These are phyloP conservation scores for Dinomys branickii DNA, from an alignment of 2,113 vertebrate species.

Conservation along the genomic window DNA sequence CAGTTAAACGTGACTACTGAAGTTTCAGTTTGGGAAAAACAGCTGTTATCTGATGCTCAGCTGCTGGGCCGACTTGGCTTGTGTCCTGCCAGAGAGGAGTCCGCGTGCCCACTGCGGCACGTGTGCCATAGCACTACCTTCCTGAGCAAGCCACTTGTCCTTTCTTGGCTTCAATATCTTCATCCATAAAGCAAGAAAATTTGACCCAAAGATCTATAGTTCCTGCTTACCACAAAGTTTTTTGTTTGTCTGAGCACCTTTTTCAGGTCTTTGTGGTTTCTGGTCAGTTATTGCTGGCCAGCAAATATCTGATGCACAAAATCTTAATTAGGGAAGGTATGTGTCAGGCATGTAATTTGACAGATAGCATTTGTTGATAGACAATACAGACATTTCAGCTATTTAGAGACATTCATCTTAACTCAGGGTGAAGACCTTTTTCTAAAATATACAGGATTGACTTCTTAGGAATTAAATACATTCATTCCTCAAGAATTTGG, in stretches of 20 bases:
- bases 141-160: background rate
- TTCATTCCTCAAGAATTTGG: slow-evolving; percentile 1
- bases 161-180: background rate
- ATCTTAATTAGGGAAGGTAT: background rate
- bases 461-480: slow-evolving; percentile 18
- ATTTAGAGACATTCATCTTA: background rate
- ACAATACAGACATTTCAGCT: background rate
- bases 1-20: background rate
- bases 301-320: background rate
- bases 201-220: background rate
- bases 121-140: background rate
- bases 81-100: background rate
- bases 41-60: background rate
- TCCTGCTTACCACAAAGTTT: background rate
- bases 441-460: background rate
- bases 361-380: background rate
- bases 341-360: background rate
- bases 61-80: background rate
- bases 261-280: background rate
- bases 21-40: background rate
- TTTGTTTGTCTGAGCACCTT: background rate
- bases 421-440: background rate
- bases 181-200: background rate
- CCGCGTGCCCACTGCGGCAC: background rate
- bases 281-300: background rate